Evolutionary conservation across 2,113 vertebrate genomes (phyloP).

Genomic region (Gila orcuttii): DNA sequence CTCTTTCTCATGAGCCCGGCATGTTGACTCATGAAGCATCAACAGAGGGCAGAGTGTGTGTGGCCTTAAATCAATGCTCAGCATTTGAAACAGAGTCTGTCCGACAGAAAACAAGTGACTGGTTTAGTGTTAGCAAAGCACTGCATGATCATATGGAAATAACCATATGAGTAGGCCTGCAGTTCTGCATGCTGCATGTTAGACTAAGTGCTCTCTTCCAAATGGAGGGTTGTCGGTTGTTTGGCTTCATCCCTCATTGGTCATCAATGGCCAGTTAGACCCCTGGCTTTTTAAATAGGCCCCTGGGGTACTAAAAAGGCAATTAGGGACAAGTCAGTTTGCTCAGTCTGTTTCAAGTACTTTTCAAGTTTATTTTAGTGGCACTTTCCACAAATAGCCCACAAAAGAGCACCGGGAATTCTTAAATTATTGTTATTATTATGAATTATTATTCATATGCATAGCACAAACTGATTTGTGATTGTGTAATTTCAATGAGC

Average conservation of each 20-base stretch:
- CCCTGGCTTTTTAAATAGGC: background rate
- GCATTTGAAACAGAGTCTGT: slow-evolving; percentile 18
- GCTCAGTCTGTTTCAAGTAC: background rate
- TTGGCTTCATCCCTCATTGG: slow-evolving; percentile 34
- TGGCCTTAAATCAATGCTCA: slow-evolving; percentile 32
- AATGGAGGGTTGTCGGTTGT: slow-evolving; percentile 22
- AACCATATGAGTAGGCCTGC: background rate
- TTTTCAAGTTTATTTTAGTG: slow-evolving; percentile 15
- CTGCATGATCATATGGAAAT: slow-evolving; percentile 34
- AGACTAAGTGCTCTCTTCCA: slow-evolving; percentile 21
- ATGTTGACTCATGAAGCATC: slow-evolving; percentile 72
- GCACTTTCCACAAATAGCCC: background rate
- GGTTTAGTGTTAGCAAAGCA: slow-evolving; percentile 9
- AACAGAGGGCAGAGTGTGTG: slow-evolving; percentile 48
- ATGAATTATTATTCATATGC: no score
- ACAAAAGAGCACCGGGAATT: background rate
- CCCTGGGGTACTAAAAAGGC: background rate
- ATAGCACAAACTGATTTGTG: background rate
- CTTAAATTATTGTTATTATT: background rate
- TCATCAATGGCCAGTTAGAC: slow-evolving; percentile 23
- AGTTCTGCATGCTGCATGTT: slow-evolving; percentile 22
- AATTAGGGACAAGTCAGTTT: background rate
- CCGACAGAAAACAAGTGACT: background rate
- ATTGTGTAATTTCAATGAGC: background rate
- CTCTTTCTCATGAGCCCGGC: slow-evolving; percentile 67